Conservation (phyloP, 92 coral and sea anemone species). For the Desmophyllum pertusum region DNA sequence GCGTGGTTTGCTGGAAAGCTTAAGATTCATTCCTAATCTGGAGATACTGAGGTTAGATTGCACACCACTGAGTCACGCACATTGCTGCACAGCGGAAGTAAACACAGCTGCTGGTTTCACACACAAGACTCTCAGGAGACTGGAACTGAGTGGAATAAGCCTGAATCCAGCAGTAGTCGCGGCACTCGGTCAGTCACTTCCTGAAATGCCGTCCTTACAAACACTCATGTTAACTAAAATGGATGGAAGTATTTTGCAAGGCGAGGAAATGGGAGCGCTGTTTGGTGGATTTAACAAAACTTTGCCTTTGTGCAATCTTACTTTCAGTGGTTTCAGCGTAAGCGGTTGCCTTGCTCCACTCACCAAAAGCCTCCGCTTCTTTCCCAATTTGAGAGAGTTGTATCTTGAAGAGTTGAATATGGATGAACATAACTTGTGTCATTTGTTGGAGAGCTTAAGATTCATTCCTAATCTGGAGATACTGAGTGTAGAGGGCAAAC, state of each 20-base stretch:
- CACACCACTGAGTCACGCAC: too few relatives aligned
- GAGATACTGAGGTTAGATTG: too few relatives aligned
- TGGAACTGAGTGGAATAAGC: background rate
- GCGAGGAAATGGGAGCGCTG: background rate
- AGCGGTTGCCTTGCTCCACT: background rate
- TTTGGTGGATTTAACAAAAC: background rate
- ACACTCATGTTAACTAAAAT: background rate
- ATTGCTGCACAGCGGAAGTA: too few relatives aligned
- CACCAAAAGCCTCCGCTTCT: background rate
- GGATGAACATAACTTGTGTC: too few relatives aligned
- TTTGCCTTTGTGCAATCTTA: background rate
- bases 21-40: too few relatives aligned
- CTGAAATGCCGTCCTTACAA: background rate
- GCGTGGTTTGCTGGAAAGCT: too few relatives aligned
- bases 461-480: too few relatives aligned
- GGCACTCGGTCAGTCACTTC: background rate
- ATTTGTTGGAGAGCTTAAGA: too few relatives aligned
- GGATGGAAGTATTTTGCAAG: background rate
- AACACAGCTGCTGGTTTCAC: background rate
- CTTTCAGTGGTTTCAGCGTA: background rate
- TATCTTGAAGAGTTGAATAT: background rate
- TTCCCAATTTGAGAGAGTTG: background rate
- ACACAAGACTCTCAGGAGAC: background rate
- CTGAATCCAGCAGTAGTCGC: background rate
- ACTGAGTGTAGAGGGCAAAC: too few relatives aligned